Percentiles rank a stretch among this genome's conserved stretches.
Conservation (phyloP, 1,140 invertebrate species). For the Cheumatopsyche charites region DNA sequence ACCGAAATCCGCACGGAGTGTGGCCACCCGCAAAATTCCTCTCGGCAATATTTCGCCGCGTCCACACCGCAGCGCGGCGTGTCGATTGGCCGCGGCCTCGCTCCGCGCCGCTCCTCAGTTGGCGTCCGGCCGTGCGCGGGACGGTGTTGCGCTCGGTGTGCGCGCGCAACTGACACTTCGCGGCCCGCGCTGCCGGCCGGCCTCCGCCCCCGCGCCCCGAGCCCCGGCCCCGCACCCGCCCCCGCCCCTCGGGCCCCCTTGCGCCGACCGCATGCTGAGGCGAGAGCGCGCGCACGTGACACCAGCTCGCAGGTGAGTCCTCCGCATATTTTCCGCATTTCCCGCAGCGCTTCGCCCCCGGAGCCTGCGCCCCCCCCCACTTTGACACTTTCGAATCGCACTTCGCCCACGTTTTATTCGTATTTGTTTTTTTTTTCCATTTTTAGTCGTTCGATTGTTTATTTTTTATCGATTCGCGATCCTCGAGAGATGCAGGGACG, state of each 20-base stretch:
- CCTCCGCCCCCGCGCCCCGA: background rate
- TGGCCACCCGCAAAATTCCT: background rate
- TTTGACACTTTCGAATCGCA: background rate
- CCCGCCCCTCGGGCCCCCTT: background rate
- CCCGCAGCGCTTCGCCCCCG: background rate
- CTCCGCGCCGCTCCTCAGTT: background rate
- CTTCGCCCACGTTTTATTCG: background rate
- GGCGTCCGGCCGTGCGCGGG: slow-evolving; percentile 23
- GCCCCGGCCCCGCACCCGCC: background rate
- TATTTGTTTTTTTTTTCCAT: too few relatives aligned
- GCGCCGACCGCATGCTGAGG: background rate
- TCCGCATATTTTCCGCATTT: background rate
- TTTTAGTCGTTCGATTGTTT: too few relatives aligned
- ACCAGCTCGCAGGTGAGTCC: background rate
- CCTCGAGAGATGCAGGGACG: too few relatives aligned
- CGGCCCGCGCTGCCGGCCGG: background rate
- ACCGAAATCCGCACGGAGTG: too few relatives aligned
- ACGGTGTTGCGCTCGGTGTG: slow-evolving; percentile 6
- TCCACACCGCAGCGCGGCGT: background rate
- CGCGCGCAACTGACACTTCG: slow-evolving; percentile 14
- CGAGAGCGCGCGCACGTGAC: background rate
- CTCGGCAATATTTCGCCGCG: background rate
- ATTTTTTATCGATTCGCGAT: too few relatives aligned
- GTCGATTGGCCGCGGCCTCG: background rate
- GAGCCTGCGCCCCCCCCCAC: background rate